Conservation (phyloP, 2,113 vertebrate genomes). For the Hirundichthys speculiger region DNA sequence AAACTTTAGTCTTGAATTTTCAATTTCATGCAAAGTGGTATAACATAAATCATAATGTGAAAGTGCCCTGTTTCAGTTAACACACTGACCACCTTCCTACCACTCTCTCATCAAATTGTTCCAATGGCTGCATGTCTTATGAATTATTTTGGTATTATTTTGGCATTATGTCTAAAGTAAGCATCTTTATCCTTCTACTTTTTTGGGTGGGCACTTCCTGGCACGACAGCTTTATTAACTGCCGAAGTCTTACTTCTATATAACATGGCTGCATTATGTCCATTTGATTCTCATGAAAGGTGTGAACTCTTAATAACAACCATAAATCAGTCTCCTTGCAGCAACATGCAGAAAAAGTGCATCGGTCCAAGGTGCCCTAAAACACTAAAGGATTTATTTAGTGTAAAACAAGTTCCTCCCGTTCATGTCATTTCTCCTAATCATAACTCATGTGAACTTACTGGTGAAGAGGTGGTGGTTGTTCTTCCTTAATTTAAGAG, state of each 20-base stretch:
- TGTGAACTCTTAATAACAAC: background rate
- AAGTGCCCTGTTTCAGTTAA: too few species aligned
- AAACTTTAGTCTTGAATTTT: too few species aligned
- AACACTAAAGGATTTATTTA: background rate
- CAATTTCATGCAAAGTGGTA: too few species aligned
- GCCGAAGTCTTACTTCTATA: background rate
- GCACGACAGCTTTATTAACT: too few species aligned
- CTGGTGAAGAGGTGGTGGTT: slow-evolving; percentile 98
- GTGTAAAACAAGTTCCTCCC: background rate
- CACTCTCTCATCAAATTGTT: too few species aligned
- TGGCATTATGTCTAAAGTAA: background rate
- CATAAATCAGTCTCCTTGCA: too few species aligned
- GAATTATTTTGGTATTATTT: background rate
- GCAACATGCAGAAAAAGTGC: background rate
- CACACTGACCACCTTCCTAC: too few species aligned
- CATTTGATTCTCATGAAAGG: background rate
- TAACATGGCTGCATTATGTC: background rate
- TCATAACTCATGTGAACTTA: slow-evolving; percentile 74
- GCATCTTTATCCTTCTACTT: background rate
- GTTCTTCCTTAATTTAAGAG: slow-evolving; percentile 97
- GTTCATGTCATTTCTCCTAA: background rate
- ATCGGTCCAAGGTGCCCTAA: background rate
- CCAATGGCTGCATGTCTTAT: too few species aligned
- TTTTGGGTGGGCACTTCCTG: background rate
- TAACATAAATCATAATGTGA: too few species aligned